Evolutionary conservation across 53 echinoderm and acorn worm species (phyloP).

Genomic region (Apostichopus leukothele): DNA sequence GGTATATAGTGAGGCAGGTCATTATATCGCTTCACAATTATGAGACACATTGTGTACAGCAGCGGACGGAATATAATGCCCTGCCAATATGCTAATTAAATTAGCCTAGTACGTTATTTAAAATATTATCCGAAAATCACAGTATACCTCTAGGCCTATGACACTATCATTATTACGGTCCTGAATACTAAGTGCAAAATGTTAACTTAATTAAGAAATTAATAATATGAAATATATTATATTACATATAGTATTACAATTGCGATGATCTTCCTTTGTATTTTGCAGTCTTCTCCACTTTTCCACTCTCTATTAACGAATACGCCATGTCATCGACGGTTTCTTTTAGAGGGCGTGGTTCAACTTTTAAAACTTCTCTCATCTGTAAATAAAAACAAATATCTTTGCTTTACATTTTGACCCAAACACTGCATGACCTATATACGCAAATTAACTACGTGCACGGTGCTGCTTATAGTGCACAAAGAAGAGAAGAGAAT

Average conservation of each 20-base stretch:
- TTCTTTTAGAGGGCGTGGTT: constrained; percentile 11
- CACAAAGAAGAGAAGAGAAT: background rate
- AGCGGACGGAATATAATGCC: no score
- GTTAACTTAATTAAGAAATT: no score
- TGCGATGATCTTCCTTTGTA: background rate
- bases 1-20: no score
- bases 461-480: background rate
- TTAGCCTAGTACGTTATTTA: no score
- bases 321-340: constrained; percentile 48
- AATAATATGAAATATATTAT: background rate
- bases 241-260: background rate
- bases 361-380: constrained; percentile 39
- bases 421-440: background rate
- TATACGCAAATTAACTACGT: no score
- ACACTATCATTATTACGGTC: no score
- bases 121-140: no score
- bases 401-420: background rate
- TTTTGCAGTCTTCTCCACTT: background rate
- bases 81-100: no score
- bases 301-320: constrained; percentile 34
- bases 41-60: no score
- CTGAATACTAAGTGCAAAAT: no score
- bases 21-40: no score
- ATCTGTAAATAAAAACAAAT: constrained; percentile 12
- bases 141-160: no score